Evolutionary conservation across 23 tunicate species (phyloP).

Genomic region (Ascidia mentula): DNA sequence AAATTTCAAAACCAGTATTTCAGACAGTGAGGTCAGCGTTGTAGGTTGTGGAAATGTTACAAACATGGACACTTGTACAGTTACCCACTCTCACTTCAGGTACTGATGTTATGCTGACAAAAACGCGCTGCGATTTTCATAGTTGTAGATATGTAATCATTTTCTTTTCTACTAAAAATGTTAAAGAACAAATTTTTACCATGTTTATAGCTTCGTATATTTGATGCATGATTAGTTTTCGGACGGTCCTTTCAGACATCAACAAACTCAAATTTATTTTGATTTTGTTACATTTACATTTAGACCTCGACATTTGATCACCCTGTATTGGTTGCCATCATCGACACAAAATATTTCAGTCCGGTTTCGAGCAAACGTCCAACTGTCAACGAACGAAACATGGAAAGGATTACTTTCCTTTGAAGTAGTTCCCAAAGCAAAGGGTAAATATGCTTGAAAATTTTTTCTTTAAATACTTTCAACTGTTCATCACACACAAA

Average conservation of each 20-base stretch:
- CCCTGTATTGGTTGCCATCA: conserved; percentile 31
- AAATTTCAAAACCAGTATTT: conserved; percentile 7
- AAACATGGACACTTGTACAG: conserved; percentile 18
- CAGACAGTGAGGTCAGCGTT: conserved; percentile 13
- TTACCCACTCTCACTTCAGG: conserved; percentile 7
- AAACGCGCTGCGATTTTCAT: no score
- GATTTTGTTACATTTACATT: no score
- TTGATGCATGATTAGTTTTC: no score
- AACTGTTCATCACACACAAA: neutral
- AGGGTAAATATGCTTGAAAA: conserved; percentile 6
- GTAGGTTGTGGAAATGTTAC: conserved; percentile 7
- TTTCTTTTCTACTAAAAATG: no score
- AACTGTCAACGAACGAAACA: neutral
- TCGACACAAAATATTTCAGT: neutral
- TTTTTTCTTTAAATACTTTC: neutral
- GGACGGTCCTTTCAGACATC: neutral
- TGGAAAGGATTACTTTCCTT: conserved; percentile 19
- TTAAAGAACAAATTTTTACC: no score
- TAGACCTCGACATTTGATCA: conserved; percentile 15
- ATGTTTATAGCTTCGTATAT: no score
- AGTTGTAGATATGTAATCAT: no score
- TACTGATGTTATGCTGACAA: no score
- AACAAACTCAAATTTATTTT: no score
- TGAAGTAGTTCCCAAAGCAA: conserved; percentile 32
- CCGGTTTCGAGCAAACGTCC: conserved; percentile 8